phyloP scores from a whole-genome alignment of 2,888 invertebrate genomes.

The Epinotia ramella region DNA sequence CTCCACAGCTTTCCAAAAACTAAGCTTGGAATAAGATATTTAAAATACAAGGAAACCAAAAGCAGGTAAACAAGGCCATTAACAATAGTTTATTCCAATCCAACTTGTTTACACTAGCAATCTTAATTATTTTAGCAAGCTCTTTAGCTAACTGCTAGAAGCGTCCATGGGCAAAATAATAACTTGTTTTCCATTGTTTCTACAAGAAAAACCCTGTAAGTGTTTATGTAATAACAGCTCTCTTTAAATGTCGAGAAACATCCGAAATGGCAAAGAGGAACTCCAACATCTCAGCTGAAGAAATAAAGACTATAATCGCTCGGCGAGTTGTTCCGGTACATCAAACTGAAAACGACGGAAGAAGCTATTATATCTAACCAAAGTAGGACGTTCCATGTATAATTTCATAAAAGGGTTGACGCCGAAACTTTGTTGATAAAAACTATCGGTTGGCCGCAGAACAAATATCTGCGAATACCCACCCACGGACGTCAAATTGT shows the following conservation, averaged over 20 bases:
- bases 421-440: slow-evolving; percentile 49
- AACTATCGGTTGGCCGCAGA: slow-evolving; percentile 37
- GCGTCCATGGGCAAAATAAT: slow-evolving; percentile 24
- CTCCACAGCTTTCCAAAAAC: no score
- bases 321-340: background rate
- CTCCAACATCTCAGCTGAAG: slow-evolving; percentile 13
- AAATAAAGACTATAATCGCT: slow-evolving; percentile 8
- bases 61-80: background rate
- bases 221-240: slow-evolving; percentile 17
- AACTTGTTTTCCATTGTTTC: slow-evolving; percentile 22
- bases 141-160: slow-evolving; percentile 13
- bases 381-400: background rate
- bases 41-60: background rate
- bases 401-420: slow-evolving; percentile 42
- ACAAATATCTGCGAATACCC: slow-evolving; percentile 40
- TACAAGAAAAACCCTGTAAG: slow-evolving; percentile 8
- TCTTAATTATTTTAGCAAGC: background rate
- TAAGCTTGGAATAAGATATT: no score
- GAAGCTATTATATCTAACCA: background rate
- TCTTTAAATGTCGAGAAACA: slow-evolving; percentile 26
- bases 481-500: slow-evolving; percentile 51
- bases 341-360: background rate
- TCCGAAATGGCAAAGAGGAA: slow-evolving; percentile 2
- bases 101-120: slow-evolving; percentile 5
- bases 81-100: background rate